Evolutionary conservation across 1,140 invertebrate genomes (phyloP).

Genomic region (Bursaphelenchus mucronatus): DNA sequence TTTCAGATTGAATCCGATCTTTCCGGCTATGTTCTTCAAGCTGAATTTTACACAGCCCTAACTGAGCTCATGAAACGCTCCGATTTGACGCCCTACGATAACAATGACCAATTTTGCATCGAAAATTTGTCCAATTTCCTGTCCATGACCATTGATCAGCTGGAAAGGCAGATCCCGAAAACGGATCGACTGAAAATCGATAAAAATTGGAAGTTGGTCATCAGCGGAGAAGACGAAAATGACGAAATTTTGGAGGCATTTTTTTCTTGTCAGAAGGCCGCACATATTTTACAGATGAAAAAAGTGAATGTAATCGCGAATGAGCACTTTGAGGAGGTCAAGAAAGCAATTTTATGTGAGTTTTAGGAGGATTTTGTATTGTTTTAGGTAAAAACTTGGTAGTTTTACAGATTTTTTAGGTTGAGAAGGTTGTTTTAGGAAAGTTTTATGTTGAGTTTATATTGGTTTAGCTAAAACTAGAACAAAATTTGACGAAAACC

Average conservation of each 20-base stretch:
- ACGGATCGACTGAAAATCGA: conserved; percentile 24
- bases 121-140: conserved; percentile 40
- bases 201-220: conserved; percentile 19
- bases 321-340: not conserved
- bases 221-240: not conserved
- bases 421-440: too few species aligned
- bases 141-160: too few species aligned
- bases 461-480: too few species aligned
- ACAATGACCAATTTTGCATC: conserved; percentile 34
- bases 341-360: not conserved
- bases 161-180: conserved; percentile 7
- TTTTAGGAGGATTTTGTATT: not conserved
- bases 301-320: conserved; percentile 3
- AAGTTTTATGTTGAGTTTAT: too few species aligned
- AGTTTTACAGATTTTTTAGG: too few species aligned
- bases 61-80: conserved; percentile 1
- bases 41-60: conserved; percentile 4
- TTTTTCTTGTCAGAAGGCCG: conserved; percentile 13
- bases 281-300: not conserved
- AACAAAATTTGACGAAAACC: too few species aligned
- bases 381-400: too few species aligned
- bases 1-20: conserved; percentile 6
- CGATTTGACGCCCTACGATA: not conserved
- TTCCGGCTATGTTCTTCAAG: not conserved
- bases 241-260: conserved; percentile 32